These are phyloP conservation scores for Smithornis capensis DNA, from an alignment of 2,113 vertebrate genomes.

Conservation along the genomic window DNA sequence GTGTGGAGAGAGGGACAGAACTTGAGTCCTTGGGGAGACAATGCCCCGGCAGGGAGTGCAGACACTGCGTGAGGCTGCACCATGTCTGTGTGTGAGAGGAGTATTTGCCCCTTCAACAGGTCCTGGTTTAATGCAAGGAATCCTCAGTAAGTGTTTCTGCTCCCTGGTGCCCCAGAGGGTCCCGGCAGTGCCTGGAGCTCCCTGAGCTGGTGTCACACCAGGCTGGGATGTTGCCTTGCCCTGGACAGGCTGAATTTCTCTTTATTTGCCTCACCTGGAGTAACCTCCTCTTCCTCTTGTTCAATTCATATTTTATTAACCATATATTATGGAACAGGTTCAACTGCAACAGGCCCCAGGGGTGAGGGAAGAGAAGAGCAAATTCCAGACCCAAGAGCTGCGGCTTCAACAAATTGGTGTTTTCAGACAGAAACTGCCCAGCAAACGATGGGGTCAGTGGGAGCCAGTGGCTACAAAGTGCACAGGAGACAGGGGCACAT, in stretches of 20 bases:
- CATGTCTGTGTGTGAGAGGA: not conserved
- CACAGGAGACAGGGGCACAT: not conserved
- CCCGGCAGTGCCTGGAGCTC: not conserved
- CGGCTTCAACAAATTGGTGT: not conserved
- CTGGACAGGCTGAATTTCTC: not conserved
- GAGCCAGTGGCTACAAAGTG: not conserved
- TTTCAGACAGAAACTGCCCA: not conserved
- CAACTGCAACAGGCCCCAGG: not conserved
- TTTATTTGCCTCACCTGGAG: not conserved
- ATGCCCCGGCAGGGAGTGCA: not conserved
- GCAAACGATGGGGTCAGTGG: rapidly evolving
- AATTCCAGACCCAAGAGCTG: not conserved
- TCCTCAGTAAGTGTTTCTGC: rapidly evolving
- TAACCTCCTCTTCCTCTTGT: not conserved
- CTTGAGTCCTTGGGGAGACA: not conserved
- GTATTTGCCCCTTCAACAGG: not conserved
- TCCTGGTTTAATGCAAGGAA: not conserved
- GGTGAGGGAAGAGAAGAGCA: not conserved
- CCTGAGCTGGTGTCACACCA: not conserved
- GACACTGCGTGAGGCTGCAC: not conserved
- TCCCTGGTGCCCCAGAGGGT: not conserved
- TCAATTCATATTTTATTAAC: not conserved
- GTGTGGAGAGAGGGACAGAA: not conserved
- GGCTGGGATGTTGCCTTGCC: not conserved
- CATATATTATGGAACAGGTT: rapidly evolving